phyloP scores from a whole-genome alignment of 23 tunicate species.

The Styela clava region DNA sequence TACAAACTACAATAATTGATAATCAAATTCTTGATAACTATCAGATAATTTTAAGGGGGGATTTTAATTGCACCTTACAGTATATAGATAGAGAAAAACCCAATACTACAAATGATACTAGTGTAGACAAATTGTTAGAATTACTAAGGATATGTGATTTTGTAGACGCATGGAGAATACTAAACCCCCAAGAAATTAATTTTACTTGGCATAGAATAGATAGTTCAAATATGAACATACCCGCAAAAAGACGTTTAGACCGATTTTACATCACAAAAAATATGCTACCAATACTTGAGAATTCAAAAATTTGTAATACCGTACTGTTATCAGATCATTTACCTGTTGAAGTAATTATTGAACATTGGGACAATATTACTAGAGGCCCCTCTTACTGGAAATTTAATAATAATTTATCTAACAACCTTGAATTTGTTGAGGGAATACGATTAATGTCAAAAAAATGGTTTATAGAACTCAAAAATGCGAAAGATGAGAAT shows the following conservation, averaged over 20 bases:
- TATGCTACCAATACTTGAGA: background rate
- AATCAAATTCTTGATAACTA: background rate
- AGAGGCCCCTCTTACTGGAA: background rate
- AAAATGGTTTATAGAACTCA: background rate
- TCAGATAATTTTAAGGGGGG: background rate
- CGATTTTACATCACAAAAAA: background rate
- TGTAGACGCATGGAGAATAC: background rate
- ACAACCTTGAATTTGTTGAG: background rate
- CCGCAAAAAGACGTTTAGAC: background rate
- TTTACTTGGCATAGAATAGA: background rate
- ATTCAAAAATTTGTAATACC: background rate
- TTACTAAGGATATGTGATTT: no score
- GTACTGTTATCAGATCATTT: background rate
- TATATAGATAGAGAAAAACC: background rate
- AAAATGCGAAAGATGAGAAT: background rate
- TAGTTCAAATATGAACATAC: background rate
- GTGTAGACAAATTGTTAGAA: background rate
- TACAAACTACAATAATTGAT: background rate
- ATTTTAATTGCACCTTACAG: background rate
- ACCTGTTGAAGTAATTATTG: background rate
- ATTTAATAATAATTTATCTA: background rate
- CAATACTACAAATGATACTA: background rate
- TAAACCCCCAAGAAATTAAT: background rate
- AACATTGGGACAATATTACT: background rate
- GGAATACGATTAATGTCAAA: background rate